Percentiles rank a stretch among this genome's conserved stretches.
Evolutionary conservation across 1,140 invertebrate genomes (phyloP).

Genomic region (Drosophila tsacasi): DNA sequence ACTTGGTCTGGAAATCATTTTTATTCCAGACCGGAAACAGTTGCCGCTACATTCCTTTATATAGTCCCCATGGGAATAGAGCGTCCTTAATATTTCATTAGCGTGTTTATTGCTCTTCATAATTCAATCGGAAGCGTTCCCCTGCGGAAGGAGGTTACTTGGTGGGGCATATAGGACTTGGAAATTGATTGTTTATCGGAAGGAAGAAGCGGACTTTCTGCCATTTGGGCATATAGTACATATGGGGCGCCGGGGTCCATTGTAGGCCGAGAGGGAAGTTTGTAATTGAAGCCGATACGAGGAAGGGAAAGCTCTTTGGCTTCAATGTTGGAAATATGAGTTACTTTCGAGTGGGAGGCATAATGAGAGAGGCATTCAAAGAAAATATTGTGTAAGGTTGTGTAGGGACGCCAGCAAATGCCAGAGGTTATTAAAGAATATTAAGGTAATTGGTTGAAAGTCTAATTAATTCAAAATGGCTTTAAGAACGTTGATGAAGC

Average conservation of each 20-base stretch:
- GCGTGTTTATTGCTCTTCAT: slow-evolving; percentile 47
- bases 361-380: slow-evolving; percentile 16
- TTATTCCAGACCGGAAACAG: slow-evolving; percentile 18
- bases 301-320: slow-evolving; percentile 35
- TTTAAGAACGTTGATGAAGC: neutral
- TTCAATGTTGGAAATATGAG: slow-evolving; percentile 21
- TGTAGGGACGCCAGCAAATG: neutral
- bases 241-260: slow-evolving; percentile 18
- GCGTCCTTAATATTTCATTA: slow-evolving; percentile 26
- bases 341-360: slow-evolving; percentile 3
- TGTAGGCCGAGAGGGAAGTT: slow-evolving; percentile 28
- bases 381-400: slow-evolving; percentile 12
- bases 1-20: slow-evolving; percentile 11
- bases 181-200: slow-evolving; percentile 32
- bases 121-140: slow-evolving; percentile 34
- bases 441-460: slow-evolving; percentile 14
- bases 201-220: neutral
- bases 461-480: neutral
- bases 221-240: slow-evolving; percentile 2
- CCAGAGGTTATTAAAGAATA: neutral
- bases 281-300: slow-evolving; percentile 34
- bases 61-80: slow-evolving; percentile 14
- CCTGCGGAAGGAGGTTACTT: neutral
- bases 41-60: neutral
- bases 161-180: neutral